Evolutionary conservation across 2,797 vertebrate genomes (phyloP).

Genomic region (Tokudaia tokunoshimensis): DNA sequence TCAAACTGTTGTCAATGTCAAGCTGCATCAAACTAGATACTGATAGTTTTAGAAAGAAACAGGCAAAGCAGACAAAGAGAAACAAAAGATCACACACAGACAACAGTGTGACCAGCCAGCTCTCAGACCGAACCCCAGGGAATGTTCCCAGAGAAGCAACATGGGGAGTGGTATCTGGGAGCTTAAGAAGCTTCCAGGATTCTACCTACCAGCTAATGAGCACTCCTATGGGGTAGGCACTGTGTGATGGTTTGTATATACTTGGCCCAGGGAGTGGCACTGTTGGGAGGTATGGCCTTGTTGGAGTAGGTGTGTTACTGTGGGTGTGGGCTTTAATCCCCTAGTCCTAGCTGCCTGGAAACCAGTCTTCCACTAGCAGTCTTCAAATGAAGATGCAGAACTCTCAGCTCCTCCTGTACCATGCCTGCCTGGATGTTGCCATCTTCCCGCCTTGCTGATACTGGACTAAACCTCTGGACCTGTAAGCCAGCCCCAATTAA

Average conservation of each 20-base stretch:
- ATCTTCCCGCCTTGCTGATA: background rate
- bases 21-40: background rate
- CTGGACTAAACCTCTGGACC: background rate
- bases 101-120: background rate
- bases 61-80: background rate
- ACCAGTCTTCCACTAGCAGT: background rate
- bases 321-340: background rate
- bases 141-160: too few relatives aligned
- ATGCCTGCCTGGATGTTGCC: background rate
- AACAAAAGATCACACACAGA: background rate
- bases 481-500: background rate
- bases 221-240: background rate
- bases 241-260: background rate
- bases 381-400: background rate
- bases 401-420: background rate
- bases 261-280: background rate
- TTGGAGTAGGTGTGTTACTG: background rate
- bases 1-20: constrained; percentile 25
- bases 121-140: background rate
- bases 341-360: background rate
- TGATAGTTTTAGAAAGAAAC: background rate
- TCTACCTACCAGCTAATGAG: background rate
- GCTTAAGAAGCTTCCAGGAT: background rate
- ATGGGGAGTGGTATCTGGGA: background rate
- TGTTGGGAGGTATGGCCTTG: background rate